phyloP scores from a whole-genome alignment of 2,888 invertebrate genomes.

The Colostygia pectinataria region DNA sequence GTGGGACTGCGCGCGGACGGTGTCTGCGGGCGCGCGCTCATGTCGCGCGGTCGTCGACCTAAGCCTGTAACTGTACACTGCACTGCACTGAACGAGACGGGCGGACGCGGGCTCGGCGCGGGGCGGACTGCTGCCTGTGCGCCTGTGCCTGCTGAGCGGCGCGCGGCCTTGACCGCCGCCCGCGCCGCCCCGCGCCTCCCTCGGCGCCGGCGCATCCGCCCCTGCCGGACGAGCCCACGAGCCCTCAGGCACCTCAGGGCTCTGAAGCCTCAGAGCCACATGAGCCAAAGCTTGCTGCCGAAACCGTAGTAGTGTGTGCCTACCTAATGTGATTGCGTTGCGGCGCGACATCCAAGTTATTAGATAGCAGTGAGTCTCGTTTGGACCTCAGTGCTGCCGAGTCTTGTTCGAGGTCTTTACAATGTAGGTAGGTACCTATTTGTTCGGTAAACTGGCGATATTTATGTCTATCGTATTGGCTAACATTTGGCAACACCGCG shows the following conservation, averaged over 20 bases:
- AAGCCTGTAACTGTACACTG: constrained; percentile 56
- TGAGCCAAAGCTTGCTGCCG: no score
- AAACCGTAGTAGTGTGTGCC: no score
- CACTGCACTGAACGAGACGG: constrained; percentile 42
- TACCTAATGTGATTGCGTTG: no score
- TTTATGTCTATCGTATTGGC: not conserved
- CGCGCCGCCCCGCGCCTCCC: constrained; percentile 24
- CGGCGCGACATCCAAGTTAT: constrained; percentile 18
- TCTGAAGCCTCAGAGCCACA: no score
- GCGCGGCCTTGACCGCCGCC: constrained; percentile 71
- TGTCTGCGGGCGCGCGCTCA: constrained; percentile 58
- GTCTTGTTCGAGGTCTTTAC: no score
- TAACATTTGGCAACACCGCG: constrained; percentile 2
- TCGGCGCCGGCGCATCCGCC: constrained; percentile 18
- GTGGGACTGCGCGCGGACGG: constrained; percentile 41
- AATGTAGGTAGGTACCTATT: no score
- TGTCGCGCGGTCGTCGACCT: constrained; percentile 76
- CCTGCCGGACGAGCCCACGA: not conserved
- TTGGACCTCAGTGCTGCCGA: no score
- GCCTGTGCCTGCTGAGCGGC: constrained; percentile 40
- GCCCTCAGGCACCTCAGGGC: no score
- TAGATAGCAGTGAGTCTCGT: constrained; percentile 17
- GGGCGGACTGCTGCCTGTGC: constrained; percentile 34
- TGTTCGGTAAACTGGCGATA: not conserved
- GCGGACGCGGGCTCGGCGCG: constrained; percentile 33